Conservation (phyloP, 2,113 vertebrate species). For the Callaeas wilsoni region DNA sequence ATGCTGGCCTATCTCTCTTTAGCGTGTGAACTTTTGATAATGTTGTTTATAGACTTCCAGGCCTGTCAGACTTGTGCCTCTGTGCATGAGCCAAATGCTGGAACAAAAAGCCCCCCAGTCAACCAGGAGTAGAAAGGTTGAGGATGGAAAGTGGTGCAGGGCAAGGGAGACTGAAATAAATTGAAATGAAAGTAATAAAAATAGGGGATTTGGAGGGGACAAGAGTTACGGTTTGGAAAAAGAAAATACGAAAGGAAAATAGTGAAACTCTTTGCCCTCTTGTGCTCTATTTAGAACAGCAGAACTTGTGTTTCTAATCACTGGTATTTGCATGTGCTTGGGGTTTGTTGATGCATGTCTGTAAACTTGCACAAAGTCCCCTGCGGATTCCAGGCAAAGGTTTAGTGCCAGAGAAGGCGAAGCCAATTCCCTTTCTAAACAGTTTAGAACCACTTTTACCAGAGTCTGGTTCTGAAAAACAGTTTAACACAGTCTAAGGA, state of each 20-base stretch:
- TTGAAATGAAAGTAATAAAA: neutral
- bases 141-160: neutral
- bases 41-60: slow-evolving; percentile 22
- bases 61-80: neutral
- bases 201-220: neutral
- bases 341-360: neutral
- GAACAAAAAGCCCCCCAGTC: neutral
- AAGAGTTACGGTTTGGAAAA: neutral
- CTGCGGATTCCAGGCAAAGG: neutral
- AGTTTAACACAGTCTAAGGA: neutral
- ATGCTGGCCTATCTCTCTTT: neutral
- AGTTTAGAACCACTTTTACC: neutral
- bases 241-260: neutral
- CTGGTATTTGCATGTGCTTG: neutral
- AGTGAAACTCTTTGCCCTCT: neutral
- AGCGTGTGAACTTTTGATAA: neutral
- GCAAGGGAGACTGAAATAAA: neutral
- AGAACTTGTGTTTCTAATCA: neutral
- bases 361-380: neutral
- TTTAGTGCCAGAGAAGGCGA: neutral
- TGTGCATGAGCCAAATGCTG: neutral
- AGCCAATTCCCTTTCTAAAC: neutral
- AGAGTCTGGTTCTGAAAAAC: neutral
- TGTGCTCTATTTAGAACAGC: neutral
- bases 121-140: neutral